These are phyloP conservation scores for Dreissena rostriformis DNA, from an alignment of 1,140 invertebrate genomes.

Conservation along the genomic window DNA sequence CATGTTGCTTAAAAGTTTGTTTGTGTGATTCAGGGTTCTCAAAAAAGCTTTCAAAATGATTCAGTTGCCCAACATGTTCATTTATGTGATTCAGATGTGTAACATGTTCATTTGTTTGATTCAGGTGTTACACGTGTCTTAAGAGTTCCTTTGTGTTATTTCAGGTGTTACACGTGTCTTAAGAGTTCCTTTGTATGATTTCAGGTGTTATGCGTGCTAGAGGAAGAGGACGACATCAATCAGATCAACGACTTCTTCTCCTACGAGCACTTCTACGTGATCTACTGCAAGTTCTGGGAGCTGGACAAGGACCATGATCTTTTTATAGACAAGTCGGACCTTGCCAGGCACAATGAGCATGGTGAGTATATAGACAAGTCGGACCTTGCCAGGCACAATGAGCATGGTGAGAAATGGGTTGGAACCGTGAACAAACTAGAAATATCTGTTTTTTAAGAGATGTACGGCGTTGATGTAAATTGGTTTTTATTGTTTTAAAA, in stretches of 20 bases:
- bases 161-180: constrained; percentile 74
- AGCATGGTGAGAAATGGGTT: constrained; percentile 78
- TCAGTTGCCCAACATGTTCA: too few relatives aligned
- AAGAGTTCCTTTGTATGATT: constrained; percentile 82
- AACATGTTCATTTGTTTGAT: too few relatives aligned
- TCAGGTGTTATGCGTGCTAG: constrained; percentile 81
- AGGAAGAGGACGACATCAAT: constrained; percentile 98
- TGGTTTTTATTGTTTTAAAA: too few relatives aligned
- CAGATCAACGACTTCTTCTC: constrained; percentile 98
- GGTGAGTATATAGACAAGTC: constrained; percentile 93
- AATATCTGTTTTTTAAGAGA: too few relatives aligned
- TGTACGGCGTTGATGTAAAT: too few relatives aligned
- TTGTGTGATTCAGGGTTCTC: too few relatives aligned
- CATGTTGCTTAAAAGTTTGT: too few relatives aligned
- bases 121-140: too few relatives aligned
- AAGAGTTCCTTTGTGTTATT: too few relatives aligned
- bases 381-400: constrained; percentile 96
- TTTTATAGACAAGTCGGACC: constrained; percentile 95
- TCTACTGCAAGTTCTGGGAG: constrained; percentile 99
- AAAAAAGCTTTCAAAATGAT: too few relatives aligned
- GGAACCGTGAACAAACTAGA: too few relatives aligned
- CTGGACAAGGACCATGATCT: constrained; percentile 99
- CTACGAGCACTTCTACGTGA: constrained; percentile 99
- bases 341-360: constrained; percentile 97
- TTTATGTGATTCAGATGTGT: too few relatives aligned